phyloP scores from a whole-genome alignment of 2,888 invertebrate species.

The Drosophila parthenogenetica region DNA sequence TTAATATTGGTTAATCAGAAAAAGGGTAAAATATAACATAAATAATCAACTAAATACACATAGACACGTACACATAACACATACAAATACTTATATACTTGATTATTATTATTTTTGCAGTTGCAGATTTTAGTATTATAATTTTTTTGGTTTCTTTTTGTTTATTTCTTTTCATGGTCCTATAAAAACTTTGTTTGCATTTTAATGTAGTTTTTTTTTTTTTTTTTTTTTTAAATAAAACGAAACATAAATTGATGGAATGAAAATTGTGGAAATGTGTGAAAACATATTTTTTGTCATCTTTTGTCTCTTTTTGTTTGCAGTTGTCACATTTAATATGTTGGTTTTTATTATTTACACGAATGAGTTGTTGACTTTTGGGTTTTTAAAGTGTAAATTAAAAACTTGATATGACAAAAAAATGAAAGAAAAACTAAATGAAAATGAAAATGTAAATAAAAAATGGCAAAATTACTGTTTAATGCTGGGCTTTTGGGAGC shows the following conservation, averaged over 20 bases:
- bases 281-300: constrained; percentile 34
- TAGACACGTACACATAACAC: constrained; percentile 85
- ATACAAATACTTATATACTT: constrained; percentile 77
- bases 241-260: constrained; percentile 38
- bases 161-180: constrained; percentile 47
- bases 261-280: constrained; percentile 39
- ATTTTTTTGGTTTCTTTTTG: constrained; percentile 20
- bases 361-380: constrained; percentile 57
- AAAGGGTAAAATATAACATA: constrained; percentile 44
- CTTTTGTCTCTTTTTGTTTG: constrained; percentile 18
- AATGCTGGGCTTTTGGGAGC: constrained; percentile 18
- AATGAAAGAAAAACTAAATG: constrained; percentile 8
- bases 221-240: constrained; percentile 3
- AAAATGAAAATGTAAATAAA: neutral
- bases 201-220: constrained; percentile 24
- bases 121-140: constrained; percentile 32
- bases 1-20: constrained; percentile 64
- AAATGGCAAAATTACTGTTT: constrained; percentile 8
- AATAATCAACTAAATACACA: constrained; percentile 83
- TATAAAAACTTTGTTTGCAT: constrained; percentile 28
- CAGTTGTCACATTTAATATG: constrained; percentile 27
- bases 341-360: constrained; percentile 63
- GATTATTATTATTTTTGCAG: constrained; percentile 59
- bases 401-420: constrained; percentile 3
- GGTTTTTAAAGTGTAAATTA: constrained; percentile 29